Conservation (phyloP, 2,113 vertebrate species). For the Aldabrachelys gigantea region DNA sequence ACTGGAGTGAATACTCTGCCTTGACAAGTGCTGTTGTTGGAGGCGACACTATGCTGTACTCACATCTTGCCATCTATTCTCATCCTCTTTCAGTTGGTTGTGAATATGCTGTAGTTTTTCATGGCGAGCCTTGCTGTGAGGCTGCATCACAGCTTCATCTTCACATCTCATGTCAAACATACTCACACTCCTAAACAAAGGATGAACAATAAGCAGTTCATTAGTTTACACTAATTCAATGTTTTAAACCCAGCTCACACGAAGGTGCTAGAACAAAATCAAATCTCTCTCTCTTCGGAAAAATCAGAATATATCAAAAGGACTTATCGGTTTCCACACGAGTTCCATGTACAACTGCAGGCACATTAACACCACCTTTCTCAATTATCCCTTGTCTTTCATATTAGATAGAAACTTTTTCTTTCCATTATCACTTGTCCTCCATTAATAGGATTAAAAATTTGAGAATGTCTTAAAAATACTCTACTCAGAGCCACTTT, state of each 20-base stretch:
- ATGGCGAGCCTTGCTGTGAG: conserved; percentile 93
- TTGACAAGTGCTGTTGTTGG: not conserved
- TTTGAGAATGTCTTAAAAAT: not conserved
- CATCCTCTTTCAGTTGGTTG: conserved; percentile 91
- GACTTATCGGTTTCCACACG: not conserved
- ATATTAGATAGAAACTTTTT: not conserved
- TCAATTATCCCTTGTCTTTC: conserved; percentile 28
- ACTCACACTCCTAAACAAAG: conserved; percentile 87
- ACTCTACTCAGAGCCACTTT: not conserved
- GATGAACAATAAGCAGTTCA: not conserved
- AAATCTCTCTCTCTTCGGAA: not conserved
- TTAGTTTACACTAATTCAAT: not conserved
- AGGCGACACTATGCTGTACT: conserved; percentile 65
- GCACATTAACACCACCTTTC: not conserved
- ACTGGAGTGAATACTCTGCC: not conserved
- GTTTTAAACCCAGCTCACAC: conserved; percentile 38
- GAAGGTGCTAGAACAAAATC: conserved; percentile 63
- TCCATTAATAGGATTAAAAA: not conserved
- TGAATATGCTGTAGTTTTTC: conserved; percentile 92
- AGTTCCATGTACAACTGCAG: not conserved
- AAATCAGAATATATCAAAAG: not conserved
- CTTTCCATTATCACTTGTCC: not conserved
- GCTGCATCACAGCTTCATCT: conserved; percentile 84
- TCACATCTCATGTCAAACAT: conserved; percentile 96
- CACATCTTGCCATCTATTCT: conserved; percentile 97